Conservation (phyloP, 2,113 vertebrate genomes). For the Canis aureus region DNA sequence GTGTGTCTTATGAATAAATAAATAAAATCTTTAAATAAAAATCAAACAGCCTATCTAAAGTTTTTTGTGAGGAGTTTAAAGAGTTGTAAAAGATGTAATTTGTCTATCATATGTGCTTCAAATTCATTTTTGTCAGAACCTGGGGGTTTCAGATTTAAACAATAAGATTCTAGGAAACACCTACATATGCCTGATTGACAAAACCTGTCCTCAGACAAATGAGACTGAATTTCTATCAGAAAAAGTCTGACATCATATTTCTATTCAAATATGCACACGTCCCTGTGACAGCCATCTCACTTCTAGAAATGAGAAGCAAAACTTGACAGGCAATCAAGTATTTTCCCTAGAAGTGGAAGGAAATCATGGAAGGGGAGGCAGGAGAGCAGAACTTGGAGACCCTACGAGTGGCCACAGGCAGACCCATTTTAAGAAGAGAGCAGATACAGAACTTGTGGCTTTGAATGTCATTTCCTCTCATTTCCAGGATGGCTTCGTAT, state of each 20-base stretch:
- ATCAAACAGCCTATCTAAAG: not conserved
- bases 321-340: not conserved
- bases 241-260: not conserved
- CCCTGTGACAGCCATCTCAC: not conserved
- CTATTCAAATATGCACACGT: not conserved
- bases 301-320: slow-evolving; percentile 53
- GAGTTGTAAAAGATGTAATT: not conserved
- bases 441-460: not conserved
- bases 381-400: not conserved
- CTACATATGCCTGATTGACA: not conserved
- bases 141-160: not conserved
- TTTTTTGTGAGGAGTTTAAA: not conserved
- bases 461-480: not conserved
- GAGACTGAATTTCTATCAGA: not conserved
- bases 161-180: not conserved
- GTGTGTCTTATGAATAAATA: too few species aligned
- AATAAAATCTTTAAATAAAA: too few species aligned
- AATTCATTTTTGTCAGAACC: not conserved
- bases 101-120: not conserved
- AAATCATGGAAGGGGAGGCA: not conserved
- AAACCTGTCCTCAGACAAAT: not conserved
- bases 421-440: not conserved
- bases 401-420: not conserved
- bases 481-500: not conserved
- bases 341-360: not conserved